phyloP scores from a whole-genome alignment of 2,888 invertebrate genomes.

The Erpobdella octoculata region DNA sequence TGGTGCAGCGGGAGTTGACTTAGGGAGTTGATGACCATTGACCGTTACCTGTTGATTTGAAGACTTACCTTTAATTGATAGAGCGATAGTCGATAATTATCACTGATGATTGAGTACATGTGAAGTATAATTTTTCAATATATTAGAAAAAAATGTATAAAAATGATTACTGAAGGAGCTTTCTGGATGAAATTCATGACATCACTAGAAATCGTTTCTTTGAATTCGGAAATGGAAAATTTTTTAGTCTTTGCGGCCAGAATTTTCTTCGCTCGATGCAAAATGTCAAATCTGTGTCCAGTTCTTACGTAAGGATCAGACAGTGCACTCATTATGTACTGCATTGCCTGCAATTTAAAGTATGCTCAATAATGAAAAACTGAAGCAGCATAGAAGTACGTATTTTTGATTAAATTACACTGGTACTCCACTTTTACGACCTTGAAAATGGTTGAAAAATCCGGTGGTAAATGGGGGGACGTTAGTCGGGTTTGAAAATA shows the following conservation, averaged over 20 bases:
- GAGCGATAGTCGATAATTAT: no score
- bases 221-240: neutral
- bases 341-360: constrained; percentile 52
- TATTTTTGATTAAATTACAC: no score
- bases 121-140: no score
- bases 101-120: no score
- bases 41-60: constrained; percentile 40
- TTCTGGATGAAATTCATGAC: constrained; percentile 29
- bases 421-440: no score
- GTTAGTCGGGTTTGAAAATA: no score
- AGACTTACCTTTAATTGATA: neutral
- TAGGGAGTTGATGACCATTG: constrained; percentile 42
- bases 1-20: neutral
- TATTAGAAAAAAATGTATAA: neutral
- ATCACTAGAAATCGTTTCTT: constrained; percentile 42
- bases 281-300: constrained; percentile 52
- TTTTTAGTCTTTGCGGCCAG: constrained; percentile 36
- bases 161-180: constrained; percentile 30
- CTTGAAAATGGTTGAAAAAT: neutral
- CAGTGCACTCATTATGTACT: constrained; percentile 48
- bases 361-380: no score
- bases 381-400: no score
- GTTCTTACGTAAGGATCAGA: constrained; percentile 48
- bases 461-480: no score
- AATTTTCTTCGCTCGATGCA: constrained; percentile 50